Percentiles rank a stretch among this genome's conserved stretches.
phyloP scores from a whole-genome alignment of 1,140 invertebrate genomes.

The Sarcophaga peregrina region DNA sequence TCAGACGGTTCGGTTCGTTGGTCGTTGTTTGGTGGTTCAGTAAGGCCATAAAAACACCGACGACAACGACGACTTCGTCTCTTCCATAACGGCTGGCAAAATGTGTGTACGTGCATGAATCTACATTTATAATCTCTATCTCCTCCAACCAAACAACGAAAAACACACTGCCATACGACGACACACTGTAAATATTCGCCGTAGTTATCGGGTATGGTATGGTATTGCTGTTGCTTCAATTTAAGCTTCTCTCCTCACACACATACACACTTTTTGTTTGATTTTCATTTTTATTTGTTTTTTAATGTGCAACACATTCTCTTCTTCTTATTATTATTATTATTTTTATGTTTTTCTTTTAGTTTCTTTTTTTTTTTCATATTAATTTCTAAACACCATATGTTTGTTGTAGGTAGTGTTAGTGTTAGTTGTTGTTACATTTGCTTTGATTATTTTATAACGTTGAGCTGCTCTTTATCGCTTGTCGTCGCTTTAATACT shows the following conservation, averaged over 20 bases:
- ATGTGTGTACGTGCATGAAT: conserved; percentile 3
- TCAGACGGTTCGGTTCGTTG: background rate
- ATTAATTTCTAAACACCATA: conserved; percentile 9
- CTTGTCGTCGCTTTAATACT: background rate
- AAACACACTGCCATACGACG: too few relatives aligned
- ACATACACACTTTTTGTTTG: too few relatives aligned
- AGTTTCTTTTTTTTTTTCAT: background rate
- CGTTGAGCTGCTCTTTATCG: background rate
- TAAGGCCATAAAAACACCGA: background rate
- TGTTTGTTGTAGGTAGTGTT: background rate
- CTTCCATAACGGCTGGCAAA: background rate
- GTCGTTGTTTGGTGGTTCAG: background rate
- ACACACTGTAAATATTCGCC: too few relatives aligned
- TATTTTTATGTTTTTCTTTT: background rate
- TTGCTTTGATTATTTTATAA: too few relatives aligned
- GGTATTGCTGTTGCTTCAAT: background rate
- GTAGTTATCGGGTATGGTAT: too few relatives aligned
- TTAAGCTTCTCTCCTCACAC: background rate
- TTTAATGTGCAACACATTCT: conserved; percentile 15
- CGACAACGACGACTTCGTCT: background rate
- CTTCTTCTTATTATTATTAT: background rate
- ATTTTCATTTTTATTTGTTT: background rate
- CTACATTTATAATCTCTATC: background rate
- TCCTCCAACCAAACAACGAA: background rate
- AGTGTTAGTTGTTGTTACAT: background rate